A percentile compares a stretch with the other conserved stretches of the same genome.
phyloP scores from a whole-genome alignment of 2,797 vertebrate genomes.

The Fistularia commersonii region DNA sequence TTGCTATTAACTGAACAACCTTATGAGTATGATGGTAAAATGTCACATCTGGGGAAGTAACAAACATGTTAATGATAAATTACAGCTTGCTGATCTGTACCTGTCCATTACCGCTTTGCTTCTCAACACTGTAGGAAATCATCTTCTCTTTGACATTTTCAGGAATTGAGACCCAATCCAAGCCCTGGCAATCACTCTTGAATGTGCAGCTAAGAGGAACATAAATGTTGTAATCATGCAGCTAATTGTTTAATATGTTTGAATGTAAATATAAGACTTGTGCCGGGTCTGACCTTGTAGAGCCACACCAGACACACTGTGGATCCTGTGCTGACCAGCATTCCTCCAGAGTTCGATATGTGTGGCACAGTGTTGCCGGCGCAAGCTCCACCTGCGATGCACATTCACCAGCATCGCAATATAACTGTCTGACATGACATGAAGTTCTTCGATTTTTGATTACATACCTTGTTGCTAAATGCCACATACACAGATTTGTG shows the following conservation, averaged over 20 bases:
- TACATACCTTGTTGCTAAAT: slow-evolving; percentile 57
- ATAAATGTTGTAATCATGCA: neutral
- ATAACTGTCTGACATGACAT: neutral
- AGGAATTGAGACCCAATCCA: slow-evolving; percentile 64
- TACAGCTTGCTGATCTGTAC: slow-evolving; percentile 24
- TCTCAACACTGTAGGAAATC: slow-evolving; percentile 44
- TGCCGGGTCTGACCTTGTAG: slow-evolving; percentile 40
- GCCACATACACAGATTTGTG: slow-evolving; percentile 56
- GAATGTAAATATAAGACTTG: neutral
- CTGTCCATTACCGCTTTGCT: slow-evolving; percentile 6
- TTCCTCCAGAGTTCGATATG: slow-evolving; percentile 13
- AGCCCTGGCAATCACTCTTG: slow-evolving; percentile 48
- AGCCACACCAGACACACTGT: slow-evolving; percentile 68
- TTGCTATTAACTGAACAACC: no score
- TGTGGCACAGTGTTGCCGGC: slow-evolving; percentile 49
- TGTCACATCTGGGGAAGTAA: no score
- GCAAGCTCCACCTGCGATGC: slow-evolving; percentile 52
- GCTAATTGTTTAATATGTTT: neutral
- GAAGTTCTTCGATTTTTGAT: accelerated
- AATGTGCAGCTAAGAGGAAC: slow-evolving; percentile 54
- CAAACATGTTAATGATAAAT: no score
- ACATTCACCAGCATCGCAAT: slow-evolving; percentile 2
- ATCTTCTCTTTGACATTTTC: slow-evolving; percentile 38
- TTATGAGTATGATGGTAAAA: no score
- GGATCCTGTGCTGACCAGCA: slow-evolving; percentile 70